Percentiles rank a stretch among this genome's conserved stretches.
phyloP scores from a whole-genome alignment of 1,140 invertebrate species.

The Drosophila mojavensis region DNA sequence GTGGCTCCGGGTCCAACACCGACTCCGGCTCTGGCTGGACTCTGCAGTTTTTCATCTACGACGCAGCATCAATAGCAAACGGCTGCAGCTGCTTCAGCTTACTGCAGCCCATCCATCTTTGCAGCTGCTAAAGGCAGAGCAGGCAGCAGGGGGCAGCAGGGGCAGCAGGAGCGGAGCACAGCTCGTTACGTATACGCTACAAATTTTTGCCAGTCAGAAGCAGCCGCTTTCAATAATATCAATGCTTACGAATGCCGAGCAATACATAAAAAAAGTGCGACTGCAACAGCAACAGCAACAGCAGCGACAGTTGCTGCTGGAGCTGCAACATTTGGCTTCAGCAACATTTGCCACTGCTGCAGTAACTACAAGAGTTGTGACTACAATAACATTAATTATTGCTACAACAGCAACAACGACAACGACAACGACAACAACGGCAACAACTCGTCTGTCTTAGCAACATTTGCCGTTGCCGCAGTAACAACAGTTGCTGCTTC shows the following conservation, averaged over 20 bases:
- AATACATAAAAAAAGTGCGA: constrained; percentile 56
- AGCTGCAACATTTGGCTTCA: not conserved
- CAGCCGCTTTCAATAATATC: constrained; percentile 49
- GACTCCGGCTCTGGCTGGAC: constrained; percentile 6
- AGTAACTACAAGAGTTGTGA: not conserved
- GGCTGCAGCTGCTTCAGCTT: constrained; percentile 44
- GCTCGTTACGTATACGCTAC: not conserved
- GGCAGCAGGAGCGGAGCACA: too few relatives aligned
- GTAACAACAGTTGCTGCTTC: too few relatives aligned
- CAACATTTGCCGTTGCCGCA: too few relatives aligned
- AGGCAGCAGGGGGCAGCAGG: not conserved
- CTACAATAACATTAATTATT: not conserved
- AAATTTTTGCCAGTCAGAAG: constrained; percentile 25
- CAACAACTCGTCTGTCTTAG: too few relatives aligned
- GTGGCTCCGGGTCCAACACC: not conserved
- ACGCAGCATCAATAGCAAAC: not conserved
- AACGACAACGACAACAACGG: too few relatives aligned
- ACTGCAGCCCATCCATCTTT: constrained; percentile 74
- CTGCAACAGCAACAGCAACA: not conserved
- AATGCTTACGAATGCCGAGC: constrained; percentile 70
- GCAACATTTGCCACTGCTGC: not conserved
- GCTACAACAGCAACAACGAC: too few relatives aligned
- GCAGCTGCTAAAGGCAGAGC: too few relatives aligned
- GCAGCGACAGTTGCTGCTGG: constrained; percentile 3
- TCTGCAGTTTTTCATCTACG: constrained; percentile 58